These are phyloP conservation scores for Gorsachius goisagi DNA, from an alignment of 2,113 vertebrate genomes.

Conservation along the genomic window DNA sequence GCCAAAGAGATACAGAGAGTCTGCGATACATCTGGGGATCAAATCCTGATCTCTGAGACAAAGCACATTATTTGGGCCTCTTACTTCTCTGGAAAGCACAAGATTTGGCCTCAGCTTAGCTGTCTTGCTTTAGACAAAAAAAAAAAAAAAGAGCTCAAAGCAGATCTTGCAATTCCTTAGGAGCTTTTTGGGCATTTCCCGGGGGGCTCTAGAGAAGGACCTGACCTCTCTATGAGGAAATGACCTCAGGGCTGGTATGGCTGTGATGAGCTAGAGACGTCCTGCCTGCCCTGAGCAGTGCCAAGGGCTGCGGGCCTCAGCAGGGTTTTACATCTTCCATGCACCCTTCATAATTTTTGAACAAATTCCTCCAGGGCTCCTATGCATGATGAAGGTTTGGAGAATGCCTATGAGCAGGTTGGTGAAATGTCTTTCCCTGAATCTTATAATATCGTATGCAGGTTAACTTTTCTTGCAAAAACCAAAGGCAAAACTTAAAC, in stretches of 20 bases:
- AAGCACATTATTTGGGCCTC: background rate
- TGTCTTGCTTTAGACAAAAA: background rate
- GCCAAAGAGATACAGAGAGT: background rate
- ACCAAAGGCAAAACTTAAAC: background rate
- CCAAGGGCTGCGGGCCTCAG: accelerated
- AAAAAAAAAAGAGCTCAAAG: background rate
- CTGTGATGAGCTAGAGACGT: background rate
- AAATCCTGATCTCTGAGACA: background rate
- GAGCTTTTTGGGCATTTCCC: background rate
- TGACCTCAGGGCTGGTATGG: background rate
- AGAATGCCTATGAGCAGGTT: background rate
- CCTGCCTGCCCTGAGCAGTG: background rate
- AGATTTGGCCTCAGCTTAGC: background rate
- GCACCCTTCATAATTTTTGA: background rate
- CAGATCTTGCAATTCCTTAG: background rate
- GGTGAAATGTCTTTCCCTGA: background rate
- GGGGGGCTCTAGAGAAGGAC: background rate
- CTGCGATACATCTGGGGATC: background rate
- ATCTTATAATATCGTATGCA: background rate
- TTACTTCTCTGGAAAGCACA: background rate
- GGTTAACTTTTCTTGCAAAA: background rate
- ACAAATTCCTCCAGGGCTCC: background rate
- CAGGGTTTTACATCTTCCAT: background rate
- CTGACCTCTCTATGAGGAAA: background rate
- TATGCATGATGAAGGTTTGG: background rate